Evolutionary conservation across 2,113 vertebrate species (phyloP), one percentile per base, ranked within the genome.

Genomic region (Rhombomys opimus): DNA sequence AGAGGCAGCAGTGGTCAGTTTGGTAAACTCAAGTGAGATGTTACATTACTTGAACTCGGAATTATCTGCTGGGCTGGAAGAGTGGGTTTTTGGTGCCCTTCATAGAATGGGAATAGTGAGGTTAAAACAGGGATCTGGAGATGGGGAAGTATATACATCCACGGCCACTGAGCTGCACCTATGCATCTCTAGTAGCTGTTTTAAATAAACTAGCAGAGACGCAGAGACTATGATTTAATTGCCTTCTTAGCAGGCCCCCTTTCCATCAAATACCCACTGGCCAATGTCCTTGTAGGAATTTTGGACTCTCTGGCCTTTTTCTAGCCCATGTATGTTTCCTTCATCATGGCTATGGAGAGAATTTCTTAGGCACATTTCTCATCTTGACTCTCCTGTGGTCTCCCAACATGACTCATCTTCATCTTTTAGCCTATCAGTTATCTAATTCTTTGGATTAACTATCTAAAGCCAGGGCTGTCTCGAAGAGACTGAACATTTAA

Each of bases 221-320:
- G 84, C 77, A 90, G 80, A 91, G 54, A 77, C 89, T 73, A 89
- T 4, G 1, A 80, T 54, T 78, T 85, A 68, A 82, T 82, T 77
- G 73, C 63, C 59, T 94, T 78, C 89, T 57, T 77, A 94, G 27
- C 35, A 94, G 67, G 88, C 2, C 25, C 46, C 23, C 87, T 94
- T 54, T 30, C 20, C 30, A 92, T 8, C 46, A 78, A 57, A 61
- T 61, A 23, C 41, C n/a, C 17, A 68, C 38, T 77, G 46, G 46
- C 80, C 22, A 11, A 17, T 91, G 76, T 94, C 86, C 30, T 89
- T 93, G 10, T 25, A 70, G 94, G 93, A 95, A 86, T 91, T 87
- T 61, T 61, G 46, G 52, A 67, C n/a, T 61, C 30, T 50, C 76
- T 70, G 52, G 7, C 46, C 59, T 65, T 78, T 93, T 91, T 67